A percentile compares a stretch with the other conserved stretches of the same genome.
These are phyloP conservation scores for Lophotis ruficrista DNA, from an alignment of 2,113 vertebrate species.

Conservation along the genomic window DNA sequence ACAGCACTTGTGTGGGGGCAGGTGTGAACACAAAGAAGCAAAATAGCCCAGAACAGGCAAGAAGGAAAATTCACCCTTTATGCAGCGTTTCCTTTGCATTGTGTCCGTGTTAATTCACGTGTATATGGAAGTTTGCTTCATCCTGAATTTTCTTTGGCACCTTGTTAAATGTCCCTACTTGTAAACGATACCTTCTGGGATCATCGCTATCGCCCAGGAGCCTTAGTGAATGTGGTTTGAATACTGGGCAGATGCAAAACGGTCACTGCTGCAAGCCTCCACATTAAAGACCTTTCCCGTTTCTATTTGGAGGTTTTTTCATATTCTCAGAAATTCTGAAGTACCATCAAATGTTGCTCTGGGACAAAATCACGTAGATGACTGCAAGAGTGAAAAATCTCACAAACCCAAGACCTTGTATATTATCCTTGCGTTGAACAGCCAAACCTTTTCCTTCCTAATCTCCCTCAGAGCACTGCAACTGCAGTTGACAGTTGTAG, in stretches of 20 bases:
- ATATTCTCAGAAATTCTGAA: background rate
- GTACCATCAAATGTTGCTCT: background rate
- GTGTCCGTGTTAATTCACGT: background rate
- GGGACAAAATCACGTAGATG: background rate
- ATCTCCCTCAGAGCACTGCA: background rate
- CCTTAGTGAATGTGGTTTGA: background rate
- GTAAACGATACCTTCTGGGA: background rate
- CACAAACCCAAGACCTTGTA: background rate
- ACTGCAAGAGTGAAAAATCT: background rate
- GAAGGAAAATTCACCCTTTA: background rate
- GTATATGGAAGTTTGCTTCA: background rate
- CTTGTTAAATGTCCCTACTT: background rate
- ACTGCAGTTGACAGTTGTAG: background rate
- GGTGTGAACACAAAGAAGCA: background rate
- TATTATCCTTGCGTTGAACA: background rate
- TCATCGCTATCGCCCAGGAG: background rate
- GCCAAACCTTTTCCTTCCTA: background rate
- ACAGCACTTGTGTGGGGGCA: accelerated
- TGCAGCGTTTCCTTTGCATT: background rate
- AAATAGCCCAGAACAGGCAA: background rate
- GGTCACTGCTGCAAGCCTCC: background rate
- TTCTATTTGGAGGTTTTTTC: background rate
- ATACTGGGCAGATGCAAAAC: background rate
- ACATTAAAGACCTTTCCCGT: background rate
- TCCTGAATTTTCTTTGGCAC: background rate